These are phyloP conservation scores for Chelon labrosus DNA, from an alignment of 2,797 vertebrate genomes.

Conservation along the genomic window DNA sequence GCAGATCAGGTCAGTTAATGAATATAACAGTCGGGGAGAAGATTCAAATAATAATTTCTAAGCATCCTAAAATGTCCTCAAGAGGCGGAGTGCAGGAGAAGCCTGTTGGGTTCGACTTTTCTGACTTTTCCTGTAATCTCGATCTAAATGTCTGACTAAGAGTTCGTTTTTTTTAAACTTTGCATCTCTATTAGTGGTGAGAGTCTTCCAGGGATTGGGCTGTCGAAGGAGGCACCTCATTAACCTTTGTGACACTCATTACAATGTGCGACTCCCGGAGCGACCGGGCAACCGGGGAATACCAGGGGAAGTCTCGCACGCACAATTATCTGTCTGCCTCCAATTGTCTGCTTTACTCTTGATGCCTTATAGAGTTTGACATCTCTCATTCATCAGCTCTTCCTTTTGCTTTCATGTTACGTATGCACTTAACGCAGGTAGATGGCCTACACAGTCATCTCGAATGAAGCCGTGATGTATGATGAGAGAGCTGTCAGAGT, in stretches of 20 bases:
- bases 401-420: background rate
- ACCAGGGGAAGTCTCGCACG: constrained; percentile 26
- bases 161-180: constrained; percentile 16
- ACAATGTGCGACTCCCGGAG: constrained; percentile 53
- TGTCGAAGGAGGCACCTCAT: constrained; percentile 63
- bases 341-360: constrained; percentile 5
- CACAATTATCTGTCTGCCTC: constrained; percentile 1
- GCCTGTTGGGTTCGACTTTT: background rate
- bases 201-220: constrained; percentile 41
- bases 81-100: background rate
- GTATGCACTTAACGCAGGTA: background rate
- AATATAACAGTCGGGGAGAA: constrained; percentile 7
- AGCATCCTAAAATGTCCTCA: background rate
- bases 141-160: constrained; percentile 30
- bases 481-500: constrained; percentile 36
- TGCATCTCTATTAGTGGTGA: constrained; percentile 47
- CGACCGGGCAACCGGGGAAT: constrained; percentile 43
- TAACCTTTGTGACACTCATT: constrained; percentile 74
- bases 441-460: constrained; percentile 9
- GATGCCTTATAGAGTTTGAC: constrained; percentile 9
- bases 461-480: constrained; percentile 10
- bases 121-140: constrained; percentile 21
- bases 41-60: background rate
- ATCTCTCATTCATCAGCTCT: background rate
- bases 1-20: constrained; percentile 18